phyloP scores from a whole-genome alignment of 2,113 vertebrate genomes.

The Hepsetus odoe region DNA sequence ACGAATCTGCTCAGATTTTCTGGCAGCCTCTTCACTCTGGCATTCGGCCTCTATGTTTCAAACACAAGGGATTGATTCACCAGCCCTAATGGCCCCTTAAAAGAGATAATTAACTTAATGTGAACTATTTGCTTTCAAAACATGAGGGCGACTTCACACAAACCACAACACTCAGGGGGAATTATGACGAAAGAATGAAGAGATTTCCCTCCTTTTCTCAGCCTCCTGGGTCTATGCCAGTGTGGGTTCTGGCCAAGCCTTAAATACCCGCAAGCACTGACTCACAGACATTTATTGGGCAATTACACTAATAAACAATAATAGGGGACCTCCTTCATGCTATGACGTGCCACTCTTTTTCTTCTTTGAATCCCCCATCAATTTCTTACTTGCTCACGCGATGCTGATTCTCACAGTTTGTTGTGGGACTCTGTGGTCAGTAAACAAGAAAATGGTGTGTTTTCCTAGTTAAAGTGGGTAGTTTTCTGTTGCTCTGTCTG shows the following conservation, averaged over 20 bases:
- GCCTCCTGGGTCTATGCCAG: neutral
- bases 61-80: neutral
- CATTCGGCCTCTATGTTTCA: neutral
- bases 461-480: neutral
- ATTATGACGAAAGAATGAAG: neutral
- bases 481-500: neutral
- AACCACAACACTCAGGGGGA: neutral
- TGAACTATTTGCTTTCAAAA: neutral
- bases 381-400: neutral
- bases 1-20: neutral
- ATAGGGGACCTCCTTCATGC: neutral
- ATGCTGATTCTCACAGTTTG: neutral
- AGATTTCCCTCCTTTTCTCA: neutral
- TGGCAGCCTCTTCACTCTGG: neutral
- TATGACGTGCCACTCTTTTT: neutral
- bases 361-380: neutral
- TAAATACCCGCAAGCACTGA: neutral
- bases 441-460: neutral
- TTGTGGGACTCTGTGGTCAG: neutral
- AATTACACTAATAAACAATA: conserved; percentile 1
- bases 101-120: conserved; percentile 6
- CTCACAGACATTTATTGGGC: neutral
- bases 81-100: neutral
- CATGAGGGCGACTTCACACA: neutral
- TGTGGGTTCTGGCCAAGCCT: neutral